Evolutionary conservation across 2,797 vertebrate species (phyloP).

Genomic region (Capromys pilorides): DNA sequence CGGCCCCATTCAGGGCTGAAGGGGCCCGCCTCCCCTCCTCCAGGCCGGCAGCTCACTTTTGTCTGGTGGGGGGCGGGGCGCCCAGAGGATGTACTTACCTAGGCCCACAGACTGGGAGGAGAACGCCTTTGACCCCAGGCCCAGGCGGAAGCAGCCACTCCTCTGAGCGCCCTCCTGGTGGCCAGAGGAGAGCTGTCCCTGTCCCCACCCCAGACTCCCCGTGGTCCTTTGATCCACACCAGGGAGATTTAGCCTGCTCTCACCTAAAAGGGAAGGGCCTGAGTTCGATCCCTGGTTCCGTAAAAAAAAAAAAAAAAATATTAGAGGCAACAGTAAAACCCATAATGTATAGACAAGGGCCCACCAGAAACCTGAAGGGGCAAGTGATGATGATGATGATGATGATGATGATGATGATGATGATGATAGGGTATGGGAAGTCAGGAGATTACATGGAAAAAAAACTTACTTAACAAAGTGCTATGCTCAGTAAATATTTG

Average conservation of each 20-base stretch:
- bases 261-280: fast-evolving
- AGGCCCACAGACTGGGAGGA: slow-evolving; percentile 87
- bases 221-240: background rate
- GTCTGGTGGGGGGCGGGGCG: slow-evolving; percentile 90
- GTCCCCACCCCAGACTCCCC: fast-evolving
- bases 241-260: fast-evolving
- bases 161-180: fast-evolving
- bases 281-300: no score
- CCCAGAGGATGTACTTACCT: slow-evolving; percentile 90
- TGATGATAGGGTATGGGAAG: background rate
- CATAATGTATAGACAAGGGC: fast-evolving
- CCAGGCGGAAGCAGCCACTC: background rate
- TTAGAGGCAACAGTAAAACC: background rate
- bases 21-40: slow-evolving; percentile 90
- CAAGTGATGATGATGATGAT: background rate
- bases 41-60: slow-evolving; percentile 95
- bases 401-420: no score
- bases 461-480: background rate
- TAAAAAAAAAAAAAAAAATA: no score
- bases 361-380: background rate
- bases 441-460: background rate
- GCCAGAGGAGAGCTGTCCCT: background rate
- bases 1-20: slow-evolving; percentile 95
- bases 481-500: slow-evolving; percentile 68
- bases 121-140: slow-evolving; percentile 67